A percentile compares a stretch with the other conserved stretches of the same genome.
Evolutionary conservation across 2,113 vertebrate species (phyloP).

Genomic region (Ictalurus furcatus): DNA sequence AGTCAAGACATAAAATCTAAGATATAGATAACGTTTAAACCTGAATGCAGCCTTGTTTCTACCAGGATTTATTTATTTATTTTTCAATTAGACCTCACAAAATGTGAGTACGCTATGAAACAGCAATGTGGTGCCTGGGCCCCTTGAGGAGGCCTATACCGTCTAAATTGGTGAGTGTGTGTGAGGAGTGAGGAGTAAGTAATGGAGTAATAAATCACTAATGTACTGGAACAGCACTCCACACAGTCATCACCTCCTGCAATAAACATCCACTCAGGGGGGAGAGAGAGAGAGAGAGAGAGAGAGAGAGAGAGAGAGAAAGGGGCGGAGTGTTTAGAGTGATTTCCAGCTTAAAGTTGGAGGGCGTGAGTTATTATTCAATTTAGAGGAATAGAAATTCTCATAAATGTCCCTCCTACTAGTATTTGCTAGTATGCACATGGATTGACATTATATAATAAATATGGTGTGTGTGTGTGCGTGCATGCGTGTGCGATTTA

Average conservation of each 20-base stretch:
- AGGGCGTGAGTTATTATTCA: slow-evolving; percentile 35
- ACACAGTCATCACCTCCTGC: slow-evolving; percentile 41
- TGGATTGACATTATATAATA: not conserved
- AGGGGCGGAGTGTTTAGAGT: slow-evolving; percentile 35
- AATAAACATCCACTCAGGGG: slow-evolving; percentile 40
- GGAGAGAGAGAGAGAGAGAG: slow-evolving; percentile 39
- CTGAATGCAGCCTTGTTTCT: not conserved
- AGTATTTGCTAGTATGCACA: not conserved
- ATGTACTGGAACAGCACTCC: slow-evolving; percentile 43
- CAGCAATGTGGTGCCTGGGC: not conserved
- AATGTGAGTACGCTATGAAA: slow-evolving; percentile 9
- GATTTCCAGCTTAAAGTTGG: slow-evolving; percentile 13
- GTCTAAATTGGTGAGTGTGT: slow-evolving; percentile 31
- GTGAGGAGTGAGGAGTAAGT: slow-evolving; percentile 35
- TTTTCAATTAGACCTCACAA: slow-evolving; percentile 19
- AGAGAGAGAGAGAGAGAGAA: not conserved
- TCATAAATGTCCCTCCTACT: slow-evolving; percentile 3
- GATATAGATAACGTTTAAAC: not conserved
- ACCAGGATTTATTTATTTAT: not conserved
- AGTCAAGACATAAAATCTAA: not conserved
- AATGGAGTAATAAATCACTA: slow-evolving; percentile 46
- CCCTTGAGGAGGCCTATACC: slow-evolving; percentile 21
- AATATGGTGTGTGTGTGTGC: not conserved
- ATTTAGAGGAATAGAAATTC: slow-evolving; percentile 28
- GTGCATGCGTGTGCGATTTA: not conserved